These are phyloP conservation scores for Cerceris ruficornis DNA, from an alignment of 2,888 invertebrate species.

Conservation along the genomic window DNA sequence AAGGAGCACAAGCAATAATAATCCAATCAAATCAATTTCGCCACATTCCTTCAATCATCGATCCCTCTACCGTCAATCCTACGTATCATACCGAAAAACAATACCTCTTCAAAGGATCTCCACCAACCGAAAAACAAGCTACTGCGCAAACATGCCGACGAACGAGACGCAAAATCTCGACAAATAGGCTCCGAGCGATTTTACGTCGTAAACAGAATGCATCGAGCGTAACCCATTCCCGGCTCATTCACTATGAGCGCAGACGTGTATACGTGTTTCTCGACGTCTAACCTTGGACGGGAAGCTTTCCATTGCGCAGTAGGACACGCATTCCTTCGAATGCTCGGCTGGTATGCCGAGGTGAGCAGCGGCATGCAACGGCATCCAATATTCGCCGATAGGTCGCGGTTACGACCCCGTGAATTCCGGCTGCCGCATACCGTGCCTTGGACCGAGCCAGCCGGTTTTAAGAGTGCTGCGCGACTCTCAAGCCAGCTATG, in stretches of 20 bases:
- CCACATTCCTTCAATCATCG: too few relatives aligned
- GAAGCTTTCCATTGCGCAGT: conserved; percentile 72
- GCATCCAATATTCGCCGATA: conserved; percentile 79
- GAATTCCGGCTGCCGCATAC: conserved; percentile 75
- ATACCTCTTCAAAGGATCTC: too few relatives aligned
- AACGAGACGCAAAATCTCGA: background rate
- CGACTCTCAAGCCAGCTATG: conserved; percentile 50
- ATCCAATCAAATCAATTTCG: too few relatives aligned
- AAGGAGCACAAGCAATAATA: too few relatives aligned
- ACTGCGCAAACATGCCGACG: background rate
- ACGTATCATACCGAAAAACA: too few relatives aligned
- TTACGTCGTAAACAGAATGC: conserved; percentile 6
- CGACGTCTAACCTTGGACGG: conserved; percentile 73
- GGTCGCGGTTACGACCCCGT: conserved; percentile 78
- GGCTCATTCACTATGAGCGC: conserved; percentile 55
- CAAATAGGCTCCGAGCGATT: conserved; percentile 3
- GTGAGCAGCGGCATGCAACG: conserved; percentile 78
- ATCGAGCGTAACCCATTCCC: conserved; percentile 26
- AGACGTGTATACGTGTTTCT: conserved; percentile 37
- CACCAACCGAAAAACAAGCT: too few relatives aligned
- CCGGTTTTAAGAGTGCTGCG: conserved; percentile 62
- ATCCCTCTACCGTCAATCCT: too few relatives aligned
- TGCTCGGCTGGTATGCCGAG: conserved; percentile 77
- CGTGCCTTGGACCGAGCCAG: conserved; percentile 49
- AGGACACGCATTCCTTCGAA: conserved; percentile 77